These are phyloP conservation scores for Dasyornis broadbenti DNA, from an alignment of 2,113 vertebrate genomes.

Conservation along the genomic window DNA sequence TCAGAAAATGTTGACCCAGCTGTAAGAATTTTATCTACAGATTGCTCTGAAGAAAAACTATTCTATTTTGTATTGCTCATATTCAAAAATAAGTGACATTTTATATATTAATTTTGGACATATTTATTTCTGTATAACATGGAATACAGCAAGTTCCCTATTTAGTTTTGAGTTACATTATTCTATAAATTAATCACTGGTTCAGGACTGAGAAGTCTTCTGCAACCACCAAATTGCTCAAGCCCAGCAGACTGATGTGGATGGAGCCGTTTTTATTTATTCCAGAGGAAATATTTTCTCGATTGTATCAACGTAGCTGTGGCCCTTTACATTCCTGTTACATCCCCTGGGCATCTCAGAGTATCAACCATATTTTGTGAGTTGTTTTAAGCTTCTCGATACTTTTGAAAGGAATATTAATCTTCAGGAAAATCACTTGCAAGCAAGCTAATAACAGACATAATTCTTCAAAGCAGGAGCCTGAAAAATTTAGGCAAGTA, in stretches of 20 bases:
- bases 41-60: background rate
- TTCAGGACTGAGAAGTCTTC: background rate
- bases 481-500: background rate
- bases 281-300: background rate
- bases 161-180: background rate
- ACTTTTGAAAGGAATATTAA: constrained; percentile 18
- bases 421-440: background rate
- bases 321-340: background rate
- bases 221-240: background rate
- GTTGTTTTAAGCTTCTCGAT: background rate
- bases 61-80: background rate
- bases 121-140: background rate
- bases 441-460: background rate
- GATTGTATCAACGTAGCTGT: background rate
- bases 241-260: background rate
- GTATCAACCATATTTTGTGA: background rate
- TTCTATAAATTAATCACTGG: background rate
- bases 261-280: background rate
- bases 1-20: background rate
- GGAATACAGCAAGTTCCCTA: background rate
- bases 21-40: background rate
- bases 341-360: background rate
- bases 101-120: background rate
- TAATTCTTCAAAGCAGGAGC: background rate
- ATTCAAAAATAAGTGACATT: background rate